Percentiles rank a stretch among this genome's conserved stretches.
These are phyloP conservation scores for Catajapyx aquilonaris DNA, from an alignment of 1,140 invertebrate species.

Conservation along the genomic window DNA sequence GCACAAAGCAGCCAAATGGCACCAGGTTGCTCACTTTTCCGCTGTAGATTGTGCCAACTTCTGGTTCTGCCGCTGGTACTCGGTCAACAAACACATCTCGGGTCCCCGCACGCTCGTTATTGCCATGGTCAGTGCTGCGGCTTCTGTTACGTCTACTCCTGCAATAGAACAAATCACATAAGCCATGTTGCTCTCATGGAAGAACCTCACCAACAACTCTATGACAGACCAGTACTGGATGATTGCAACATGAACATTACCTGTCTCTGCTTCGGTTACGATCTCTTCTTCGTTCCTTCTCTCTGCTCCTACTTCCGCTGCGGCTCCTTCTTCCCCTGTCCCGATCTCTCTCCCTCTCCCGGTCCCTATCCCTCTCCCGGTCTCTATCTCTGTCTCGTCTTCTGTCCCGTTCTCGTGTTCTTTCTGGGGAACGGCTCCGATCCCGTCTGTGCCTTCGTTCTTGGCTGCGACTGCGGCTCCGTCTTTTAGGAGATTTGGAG, in stretches of 20 bases:
- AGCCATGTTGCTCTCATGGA: too few species aligned
- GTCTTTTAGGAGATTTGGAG: too few species aligned
- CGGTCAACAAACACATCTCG: slow-evolving; percentile 20
- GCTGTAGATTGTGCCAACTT: slow-evolving; percentile 52
- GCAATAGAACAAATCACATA: background rate
- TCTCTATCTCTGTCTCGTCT: slow-evolving; percentile 16
- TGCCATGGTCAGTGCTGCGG: slow-evolving; percentile 9
- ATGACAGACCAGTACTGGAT: slow-evolving; percentile 13
- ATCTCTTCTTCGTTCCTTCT: slow-evolving; percentile 13
- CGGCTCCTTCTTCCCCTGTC: slow-evolving; percentile 2
- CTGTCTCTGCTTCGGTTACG: too few species aligned
- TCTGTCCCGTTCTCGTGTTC: background rate
- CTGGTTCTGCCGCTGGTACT: slow-evolving; percentile 26
- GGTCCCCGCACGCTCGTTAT: slow-evolving; percentile 5
- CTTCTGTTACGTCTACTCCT: slow-evolving; percentile 6
- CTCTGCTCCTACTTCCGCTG: slow-evolving; percentile 13
- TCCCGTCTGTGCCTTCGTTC: too few species aligned
- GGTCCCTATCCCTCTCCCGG: slow-evolving; percentile 18
- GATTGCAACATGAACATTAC: slow-evolving; percentile 13
- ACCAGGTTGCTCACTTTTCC: slow-evolving; percentile 92
- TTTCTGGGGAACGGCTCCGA: too few species aligned
- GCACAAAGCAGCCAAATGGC: slow-evolving; percentile 94
- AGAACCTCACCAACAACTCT: slow-evolving; percentile 14
- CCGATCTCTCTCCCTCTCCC: slow-evolving; percentile 9
- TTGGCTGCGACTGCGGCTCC: too few species aligned